Base-by-base conservation (phyloP, 2,888 invertebrate genomes). In the Unio delphinus region DNA sequence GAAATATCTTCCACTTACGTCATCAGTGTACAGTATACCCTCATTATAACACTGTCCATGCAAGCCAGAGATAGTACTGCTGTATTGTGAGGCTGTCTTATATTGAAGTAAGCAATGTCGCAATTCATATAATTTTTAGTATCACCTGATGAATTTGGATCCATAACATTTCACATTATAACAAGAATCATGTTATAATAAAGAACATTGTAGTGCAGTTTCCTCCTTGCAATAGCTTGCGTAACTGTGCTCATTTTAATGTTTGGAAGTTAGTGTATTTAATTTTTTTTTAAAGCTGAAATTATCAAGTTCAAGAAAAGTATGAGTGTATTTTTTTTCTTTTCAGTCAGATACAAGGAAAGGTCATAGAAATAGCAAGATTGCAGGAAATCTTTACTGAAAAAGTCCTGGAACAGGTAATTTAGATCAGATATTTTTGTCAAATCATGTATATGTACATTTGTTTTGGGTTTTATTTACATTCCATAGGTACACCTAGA, bases 361-460 rank as follows among this genome's bases (percentile, higher is more conserved):
- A 97, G 92, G 97, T 99, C 0, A 94, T 97, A 0, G 96, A 98
- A 88, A 98, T 99, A 84, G 96, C 98, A 3, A 95, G 96, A 89
- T 91, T 99, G 45, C 99, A 99, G 89, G 96, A 98, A 90, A 94
- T 97, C 79, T 98, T 99, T 86, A 95, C 98, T 18, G 98, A 99
- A 75, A 92, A 99, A 95, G 93, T 99, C 30, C 91, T 98, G 67
- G 94, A 96, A 88, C 98, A 98, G 86, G 90, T 90, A 76, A 73
- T 74, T 72, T 60, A 30, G 15, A 28, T 61, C 15, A 20, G 18
- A 1, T 20, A 26, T 58, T 26, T 58, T n/a, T 23, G 2, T 58
- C 58, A 58, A 20, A 26, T 23, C 17, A n/a, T 23, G 58, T n/a
- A 15, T 15, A 26, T 58, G 58, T 58, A 26, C 58, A 58, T 23